A percentile compares a stretch with the other conserved stretches of the same genome.
Conservation (phyloP, 2,797 vertebrate genomes). For the Sciaenops ocellatus region DNA sequence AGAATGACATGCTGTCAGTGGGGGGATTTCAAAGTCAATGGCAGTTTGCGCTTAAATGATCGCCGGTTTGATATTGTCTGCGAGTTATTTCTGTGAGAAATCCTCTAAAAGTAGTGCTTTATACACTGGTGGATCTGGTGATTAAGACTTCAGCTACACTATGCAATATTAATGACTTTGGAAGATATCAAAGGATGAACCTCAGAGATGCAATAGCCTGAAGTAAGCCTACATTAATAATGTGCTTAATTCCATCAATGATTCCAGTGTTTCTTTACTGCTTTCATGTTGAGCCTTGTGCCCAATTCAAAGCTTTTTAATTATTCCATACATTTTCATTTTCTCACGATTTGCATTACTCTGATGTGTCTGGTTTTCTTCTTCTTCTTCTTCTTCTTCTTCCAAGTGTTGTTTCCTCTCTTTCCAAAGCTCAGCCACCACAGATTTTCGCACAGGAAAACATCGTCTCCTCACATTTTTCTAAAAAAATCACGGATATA, state of each 20-base stretch:
- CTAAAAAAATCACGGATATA: background rate
- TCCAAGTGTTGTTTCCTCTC: background rate
- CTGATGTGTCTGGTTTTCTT: background rate
- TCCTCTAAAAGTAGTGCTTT: conserved; percentile 38
- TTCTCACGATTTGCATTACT: conserved; percentile 40
- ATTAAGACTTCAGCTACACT: conserved; percentile 78
- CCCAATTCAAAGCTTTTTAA: conserved; percentile 68
- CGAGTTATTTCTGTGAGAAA: conserved; percentile 56
- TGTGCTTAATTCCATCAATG: conserved; percentile 76
- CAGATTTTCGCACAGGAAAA: background rate
- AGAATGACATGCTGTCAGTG: conserved; percentile 58
- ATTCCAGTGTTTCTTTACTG: conserved; percentile 50
- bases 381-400: background rate
- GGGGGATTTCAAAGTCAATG: conserved; percentile 63
- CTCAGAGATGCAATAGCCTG: conserved; percentile 76
- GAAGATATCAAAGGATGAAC: conserved; percentile 81
- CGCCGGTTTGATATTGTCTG: conserved; percentile 58
- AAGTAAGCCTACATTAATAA: conserved; percentile 80
- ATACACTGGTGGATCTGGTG: conserved; percentile 61
- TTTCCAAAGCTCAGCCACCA: background rate
- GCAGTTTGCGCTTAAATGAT: conserved; percentile 46
- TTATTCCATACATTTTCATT: conserved; percentile 65
- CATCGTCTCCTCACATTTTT: background rate
- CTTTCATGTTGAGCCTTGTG: conserved; percentile 73
- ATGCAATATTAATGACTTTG: conserved; percentile 84